These are phyloP conservation scores for Aldrovandia affinis DNA, from an alignment of 2,797 vertebrate species.

Conservation along the genomic window DNA sequence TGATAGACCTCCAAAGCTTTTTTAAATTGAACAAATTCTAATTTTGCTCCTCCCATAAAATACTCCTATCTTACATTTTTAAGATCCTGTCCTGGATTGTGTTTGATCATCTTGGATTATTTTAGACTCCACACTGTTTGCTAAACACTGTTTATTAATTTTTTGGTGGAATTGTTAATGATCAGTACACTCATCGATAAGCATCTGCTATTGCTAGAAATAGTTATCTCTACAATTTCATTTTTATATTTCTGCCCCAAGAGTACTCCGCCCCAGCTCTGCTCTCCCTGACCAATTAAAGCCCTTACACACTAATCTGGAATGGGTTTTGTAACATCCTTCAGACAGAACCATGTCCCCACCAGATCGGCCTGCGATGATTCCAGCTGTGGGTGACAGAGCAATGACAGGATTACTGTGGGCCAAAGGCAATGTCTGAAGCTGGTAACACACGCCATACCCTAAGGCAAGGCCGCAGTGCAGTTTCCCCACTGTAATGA, in stretches of 20 bases:
- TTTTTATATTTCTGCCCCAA: not conserved
- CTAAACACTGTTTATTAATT: not conserved
- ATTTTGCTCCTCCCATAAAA: no score
- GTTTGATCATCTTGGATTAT: no score
- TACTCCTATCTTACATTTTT: no score
- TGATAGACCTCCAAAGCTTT: no score
- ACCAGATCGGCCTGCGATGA: not conserved
- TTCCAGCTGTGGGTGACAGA: not conserved
- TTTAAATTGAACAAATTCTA: no score
- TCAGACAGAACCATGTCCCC: not conserved
- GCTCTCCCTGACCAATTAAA: not conserved
- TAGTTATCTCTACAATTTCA: not conserved
- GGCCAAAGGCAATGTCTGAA: not conserved
- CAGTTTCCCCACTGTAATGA: not conserved
- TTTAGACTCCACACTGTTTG: no score
- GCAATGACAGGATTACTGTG: not conserved
- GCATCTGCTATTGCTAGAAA: no score
- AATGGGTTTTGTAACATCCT: not conserved
- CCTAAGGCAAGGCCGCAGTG: not conserved
- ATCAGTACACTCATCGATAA: not conserved
- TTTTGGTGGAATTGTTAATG: not conserved
- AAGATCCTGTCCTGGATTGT: no score
- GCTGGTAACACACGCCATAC: not conserved
- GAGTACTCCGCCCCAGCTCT: not conserved
- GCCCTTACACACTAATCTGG: not conserved